Evolutionary conservation across 2,888 invertebrate species (phyloP), one percentile per base, ranked within the genome.

Genomic region (Spilarctia lutea): DNA sequence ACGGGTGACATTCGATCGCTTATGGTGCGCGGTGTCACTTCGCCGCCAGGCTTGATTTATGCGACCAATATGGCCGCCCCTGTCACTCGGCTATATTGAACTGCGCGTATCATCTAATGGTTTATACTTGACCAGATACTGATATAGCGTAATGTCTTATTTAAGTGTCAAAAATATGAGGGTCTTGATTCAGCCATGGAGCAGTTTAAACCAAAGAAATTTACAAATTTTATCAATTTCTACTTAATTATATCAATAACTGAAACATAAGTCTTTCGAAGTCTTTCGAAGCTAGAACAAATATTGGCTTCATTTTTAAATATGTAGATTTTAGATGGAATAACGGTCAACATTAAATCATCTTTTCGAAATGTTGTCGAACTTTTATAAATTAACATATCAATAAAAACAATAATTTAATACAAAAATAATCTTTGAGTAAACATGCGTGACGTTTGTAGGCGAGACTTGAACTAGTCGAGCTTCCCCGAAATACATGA

Each of bases 1-100:
- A 89, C 93, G 91, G 89, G 91, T 92, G 94, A 95, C 95, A 95
- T 92, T 91, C 94, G 94, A 95, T 95, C 94, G 94, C 94, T 95
- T 94, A 94, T 92, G 92, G 92, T 89, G 88, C 88, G 89, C 90
- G 90, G 90, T 92, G 94, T 94, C 94, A 94, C 93, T 93, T 93
- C 91, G 89, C 90, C 91, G 88, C 89, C 87, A 87, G 87, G 91
- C 92, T 94, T 96, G 95, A 96, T 96, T 96, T 96, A 95, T 96
- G 95, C 94, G 92, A 91, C 93, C 95, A 95, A 95, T 95, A 95
- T 95, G 95, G 95, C 93, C 90, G 91, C 88, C 87, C 88, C 92
- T 93, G 94, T 94, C 95, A 94, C 91, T 94, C 92, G 90, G 82
- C 89, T 90, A 91, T 94, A 93, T 93, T 92, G 92, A 94, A 91